Evolutionary conservation across 2,797 vertebrate genomes (phyloP).

Genomic region (Eutrigla gurnardus): DNA sequence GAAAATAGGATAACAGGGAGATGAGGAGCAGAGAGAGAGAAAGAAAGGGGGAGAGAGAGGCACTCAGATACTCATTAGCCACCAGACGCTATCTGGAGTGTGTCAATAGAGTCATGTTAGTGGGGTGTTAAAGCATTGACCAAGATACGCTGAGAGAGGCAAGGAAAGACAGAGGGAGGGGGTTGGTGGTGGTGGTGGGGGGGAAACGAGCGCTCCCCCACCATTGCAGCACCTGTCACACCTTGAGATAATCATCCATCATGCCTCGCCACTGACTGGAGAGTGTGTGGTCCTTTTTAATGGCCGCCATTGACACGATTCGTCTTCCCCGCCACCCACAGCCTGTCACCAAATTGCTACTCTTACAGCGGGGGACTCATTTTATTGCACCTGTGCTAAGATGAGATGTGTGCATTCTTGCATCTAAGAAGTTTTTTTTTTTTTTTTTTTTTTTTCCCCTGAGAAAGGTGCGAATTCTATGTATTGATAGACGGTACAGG

Average conservation of each 20-base stretch:
- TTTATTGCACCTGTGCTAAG: constrained; percentile 78
- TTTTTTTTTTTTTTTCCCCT: constrained; percentile 22
- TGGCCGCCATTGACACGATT: constrained; percentile 95
- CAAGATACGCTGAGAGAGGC: constrained; percentile 83
- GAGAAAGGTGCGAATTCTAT: constrained; percentile 51
- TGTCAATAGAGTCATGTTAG: constrained; percentile 92
- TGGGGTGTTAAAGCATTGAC: constrained; percentile 86
- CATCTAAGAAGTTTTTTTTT: constrained; percentile 61
- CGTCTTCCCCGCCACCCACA: constrained; percentile 93
- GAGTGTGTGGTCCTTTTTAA: constrained; percentile 97
- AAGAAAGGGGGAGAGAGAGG: constrained; percentile 79
- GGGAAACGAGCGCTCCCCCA: constrained; percentile 82
- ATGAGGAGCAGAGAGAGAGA: constrained; percentile 72
- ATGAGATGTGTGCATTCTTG: constrained; percentile 72
- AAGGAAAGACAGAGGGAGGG: constrained; percentile 54
- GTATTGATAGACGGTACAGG: constrained; percentile 43
- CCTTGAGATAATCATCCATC: constrained; percentile 97
- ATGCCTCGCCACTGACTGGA: constrained; percentile 90
- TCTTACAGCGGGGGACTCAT: constrained; percentile 76
- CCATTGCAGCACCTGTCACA: constrained; percentile 91
- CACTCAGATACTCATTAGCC: constrained; percentile 92
- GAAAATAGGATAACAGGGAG: constrained; percentile 79
- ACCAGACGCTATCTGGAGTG: constrained; percentile 90
- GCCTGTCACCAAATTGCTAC: constrained; percentile 90
- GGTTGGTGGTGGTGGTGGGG: constrained; percentile 56